Evolutionary conservation across 2,888 invertebrate genomes (phyloP).

Genomic region (Polydrusus pterygomalis): DNA sequence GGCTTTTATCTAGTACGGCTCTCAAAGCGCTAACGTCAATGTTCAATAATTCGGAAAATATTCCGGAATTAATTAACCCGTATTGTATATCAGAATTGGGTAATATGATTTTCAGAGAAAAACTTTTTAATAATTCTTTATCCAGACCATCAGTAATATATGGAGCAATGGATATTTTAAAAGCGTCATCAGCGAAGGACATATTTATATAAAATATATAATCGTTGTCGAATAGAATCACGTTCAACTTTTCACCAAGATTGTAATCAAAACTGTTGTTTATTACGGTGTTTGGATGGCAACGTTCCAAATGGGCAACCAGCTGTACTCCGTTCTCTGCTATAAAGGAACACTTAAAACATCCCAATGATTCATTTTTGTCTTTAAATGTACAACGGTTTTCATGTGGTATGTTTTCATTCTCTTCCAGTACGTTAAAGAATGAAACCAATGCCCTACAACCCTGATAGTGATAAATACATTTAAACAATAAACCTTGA

Average conservation of each 20-base stretch:
- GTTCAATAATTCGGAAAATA: neutral
- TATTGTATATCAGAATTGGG: neutral
- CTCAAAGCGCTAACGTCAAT: neutral
- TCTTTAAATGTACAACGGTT: neutral
- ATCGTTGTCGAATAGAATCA: neutral
- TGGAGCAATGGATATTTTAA: neutral
- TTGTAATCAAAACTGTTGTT: neutral
- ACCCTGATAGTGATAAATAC: conserved; percentile 1
- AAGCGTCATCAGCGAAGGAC: neutral
- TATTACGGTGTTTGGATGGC: neutral
- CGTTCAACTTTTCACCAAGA: neutral
- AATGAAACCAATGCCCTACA: neutral
- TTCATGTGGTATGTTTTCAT: neutral
- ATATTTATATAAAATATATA: neutral
- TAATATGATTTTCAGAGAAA: neutral
- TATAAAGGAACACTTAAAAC: neutral
- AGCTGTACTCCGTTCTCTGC: neutral
- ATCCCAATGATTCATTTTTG: neutral
- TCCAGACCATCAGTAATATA: neutral
- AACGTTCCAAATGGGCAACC: neutral
- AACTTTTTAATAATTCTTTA: neutral
- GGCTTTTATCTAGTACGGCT: neutral
- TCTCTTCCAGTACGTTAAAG: neutral
- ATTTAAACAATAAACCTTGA: conserved; percentile 4
- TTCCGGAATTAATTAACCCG: neutral